phyloP scores from a whole-genome alignment of 2,797 vertebrate genomes.

The Sylvilagus floridanus region DNA sequence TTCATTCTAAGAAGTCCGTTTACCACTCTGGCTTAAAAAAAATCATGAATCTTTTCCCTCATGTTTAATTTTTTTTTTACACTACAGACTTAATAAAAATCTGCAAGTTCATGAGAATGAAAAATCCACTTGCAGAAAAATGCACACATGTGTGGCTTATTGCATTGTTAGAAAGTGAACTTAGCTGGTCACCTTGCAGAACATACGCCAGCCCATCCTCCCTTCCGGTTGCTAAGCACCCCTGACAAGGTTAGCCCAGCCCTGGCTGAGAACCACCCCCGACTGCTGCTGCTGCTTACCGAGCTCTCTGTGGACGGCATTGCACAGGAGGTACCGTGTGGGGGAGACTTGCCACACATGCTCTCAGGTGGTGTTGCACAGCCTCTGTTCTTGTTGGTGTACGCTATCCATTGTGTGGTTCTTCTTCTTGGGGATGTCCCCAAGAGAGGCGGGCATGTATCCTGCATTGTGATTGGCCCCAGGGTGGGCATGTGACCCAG shows the following conservation, averaged over 20 bases:
- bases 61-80: background rate
- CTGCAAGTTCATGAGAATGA: background rate
- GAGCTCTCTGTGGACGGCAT: background rate
- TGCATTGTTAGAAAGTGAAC: background rate
- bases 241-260: background rate
- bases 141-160: background rate
- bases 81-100: background rate
- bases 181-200: background rate
- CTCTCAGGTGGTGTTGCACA: background rate
- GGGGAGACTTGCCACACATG: background rate
- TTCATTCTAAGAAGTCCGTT: background rate
- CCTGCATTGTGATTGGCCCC: background rate
- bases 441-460: background rate
- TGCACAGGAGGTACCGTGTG: background rate
- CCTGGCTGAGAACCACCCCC: background rate
- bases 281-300: background rate
- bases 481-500: background rate
- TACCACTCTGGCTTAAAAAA: background rate
- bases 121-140: background rate
- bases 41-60: background rate
- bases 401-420: background rate
- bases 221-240: background rate
- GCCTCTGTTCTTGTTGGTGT: background rate
- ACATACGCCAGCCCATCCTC: rapidly evolving
- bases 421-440: background rate